Base-by-base conservation (phyloP, 2,113 vertebrate species). In the Turnix velox region DNA sequence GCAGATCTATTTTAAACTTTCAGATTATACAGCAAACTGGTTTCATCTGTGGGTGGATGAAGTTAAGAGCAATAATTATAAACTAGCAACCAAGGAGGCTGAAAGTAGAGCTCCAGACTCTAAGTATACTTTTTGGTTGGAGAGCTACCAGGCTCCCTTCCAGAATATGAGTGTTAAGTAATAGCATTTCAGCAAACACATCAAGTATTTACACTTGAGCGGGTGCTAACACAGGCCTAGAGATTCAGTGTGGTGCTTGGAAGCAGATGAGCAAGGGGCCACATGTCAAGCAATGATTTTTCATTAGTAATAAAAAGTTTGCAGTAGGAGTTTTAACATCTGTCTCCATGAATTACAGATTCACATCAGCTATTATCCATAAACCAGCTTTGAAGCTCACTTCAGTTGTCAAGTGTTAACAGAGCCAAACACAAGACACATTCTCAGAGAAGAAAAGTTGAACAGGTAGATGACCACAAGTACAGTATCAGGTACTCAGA, bases 21-120 rank as follows among this genome's bases (percentile, higher is more conserved):
- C 65, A 92, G 77, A 89, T 94, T 95, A 84, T 62, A 82, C 61
- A 62, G 73, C 57, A 89, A 93, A 94, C 62, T 81, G 43, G 43
- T 89, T 95, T 91, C 66, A 76, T 82, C 79, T 91, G 93, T 91
- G 87, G 92, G 93, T 89, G 84, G 92, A 82, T 66, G 49, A 91
- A 91, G 75, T 80, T 88, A 90, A 96, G 23, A 92, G 91, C 62
- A 96, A 48, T 87, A 95, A 95, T 92, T 82, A 95, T 42, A 92
- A 93, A 88, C 90, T n/a, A 87, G 74, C 58, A 94, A 59, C 63
- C 63, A 94, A 87, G 63, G 22, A 95, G 43, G 58, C 45, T 94
- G 33, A 45, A 93, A 94, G 81, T 46, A 84, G 54, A 89, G 33
- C 62, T 94, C 86, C 91, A 75, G 67, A 73, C 77, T 79, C 69